Evolutionary conservation across 2,113 vertebrate genomes (phyloP), one percentile per base, ranked within the genome.

Genomic region (Sphyrna mokarran): DNA sequence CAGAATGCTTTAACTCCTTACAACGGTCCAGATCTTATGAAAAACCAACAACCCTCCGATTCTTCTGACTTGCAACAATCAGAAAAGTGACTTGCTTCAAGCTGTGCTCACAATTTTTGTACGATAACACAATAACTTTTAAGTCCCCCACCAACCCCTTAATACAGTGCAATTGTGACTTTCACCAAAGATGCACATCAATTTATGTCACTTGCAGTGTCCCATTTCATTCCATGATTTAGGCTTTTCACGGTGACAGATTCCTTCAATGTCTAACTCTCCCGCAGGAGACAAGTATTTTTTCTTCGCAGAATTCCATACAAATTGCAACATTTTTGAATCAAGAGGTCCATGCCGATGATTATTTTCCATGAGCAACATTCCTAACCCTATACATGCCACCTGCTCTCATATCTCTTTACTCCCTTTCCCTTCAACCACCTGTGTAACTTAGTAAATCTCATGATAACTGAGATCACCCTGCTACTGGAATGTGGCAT

Each of bases 1-100:
- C n/a, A 37, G 89, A 93, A 93, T 18, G 14, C 89, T 93, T 83
- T 83, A 83, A n/a, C 78, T 40, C 78, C n/a, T 37, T 16, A 40
- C 14, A 83, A 83, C 40, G n/a, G n/a, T 83, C 80, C 80, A 83
- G 80, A 93, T 43, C 61, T 93, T 93, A 93, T 66, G 89, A 93
- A 68, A 87, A 93, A 37, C 89, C 58, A 37, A 11, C 61, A 40
- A 9, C 61, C 33, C 8, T 93, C 33, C 22, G 37, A 83, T 40
- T 83, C 37, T n/a, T 83, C 40, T 83, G 80, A 40, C 37, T 40
- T 40, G 37, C 37, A 7, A 37, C 89, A 0, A 37, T 93, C 33
- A 61, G 61, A 66, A 11, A 16, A 93, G 61, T 66, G 61, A 37
- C 16, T 63, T 66, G 89, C 89, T 68, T 93, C n/a, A 20, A 93